These are phyloP conservation scores for Cygnus atratus DNA, from an alignment of 2,113 vertebrate genomes.

Conservation along the genomic window DNA sequence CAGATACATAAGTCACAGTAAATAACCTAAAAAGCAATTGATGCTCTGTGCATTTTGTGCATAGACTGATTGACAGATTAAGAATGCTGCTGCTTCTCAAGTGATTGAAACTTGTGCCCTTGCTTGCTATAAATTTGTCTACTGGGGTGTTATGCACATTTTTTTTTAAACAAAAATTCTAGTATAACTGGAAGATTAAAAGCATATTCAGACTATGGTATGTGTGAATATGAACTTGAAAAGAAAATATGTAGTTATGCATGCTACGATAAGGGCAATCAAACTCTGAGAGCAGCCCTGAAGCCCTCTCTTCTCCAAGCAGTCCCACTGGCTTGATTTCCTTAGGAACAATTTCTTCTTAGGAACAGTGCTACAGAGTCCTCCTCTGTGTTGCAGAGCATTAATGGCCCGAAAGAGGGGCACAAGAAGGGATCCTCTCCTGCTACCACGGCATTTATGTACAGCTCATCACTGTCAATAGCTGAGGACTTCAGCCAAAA, in stretches of 20 bases:
- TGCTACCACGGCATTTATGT: not conserved
- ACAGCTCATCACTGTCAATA: not conserved
- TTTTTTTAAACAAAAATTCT: conserved; percentile 57
- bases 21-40: conserved; percentile 77
- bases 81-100: conserved; percentile 50
- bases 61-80: conserved; percentile 68
- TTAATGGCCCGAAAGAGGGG: not conserved
- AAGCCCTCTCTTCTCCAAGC: not conserved
- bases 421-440: not conserved
- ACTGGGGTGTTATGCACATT: conserved; percentile 15
- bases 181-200: conserved; percentile 4
- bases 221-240: not conserved
- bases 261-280: not conserved
- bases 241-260: not conserved
- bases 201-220: not conserved
- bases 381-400: not conserved
- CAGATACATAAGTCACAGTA: conserved; percentile 80
- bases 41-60: conserved; percentile 70
- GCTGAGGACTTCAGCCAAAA: not conserved
- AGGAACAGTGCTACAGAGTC: not conserved
- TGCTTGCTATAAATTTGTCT: conserved; percentile 68
- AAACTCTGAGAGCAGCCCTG: not conserved
- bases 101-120: conserved; percentile 52
- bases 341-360: too few species aligned
- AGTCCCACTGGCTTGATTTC: not conserved